phyloP scores from a whole-genome alignment of 2,797 vertebrate genomes.

The Enteromius anoplus region DNA sequence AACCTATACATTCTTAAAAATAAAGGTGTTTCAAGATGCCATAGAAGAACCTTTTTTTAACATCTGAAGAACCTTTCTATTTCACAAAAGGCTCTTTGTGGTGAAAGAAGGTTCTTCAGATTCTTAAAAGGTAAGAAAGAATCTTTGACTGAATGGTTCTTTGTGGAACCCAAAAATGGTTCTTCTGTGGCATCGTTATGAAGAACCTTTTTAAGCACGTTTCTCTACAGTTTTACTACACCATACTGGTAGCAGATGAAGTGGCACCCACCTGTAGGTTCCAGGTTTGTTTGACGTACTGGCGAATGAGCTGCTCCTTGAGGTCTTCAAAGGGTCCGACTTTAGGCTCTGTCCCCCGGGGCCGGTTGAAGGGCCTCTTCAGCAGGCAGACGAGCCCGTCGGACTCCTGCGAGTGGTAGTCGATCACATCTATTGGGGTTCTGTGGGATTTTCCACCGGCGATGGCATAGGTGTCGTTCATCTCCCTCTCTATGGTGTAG shows the following conservation, averaged over 20 bases:
- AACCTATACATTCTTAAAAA: not conserved
- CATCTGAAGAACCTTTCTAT: no score
- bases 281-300: conserved; percentile 94
- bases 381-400: conserved; percentile 92
- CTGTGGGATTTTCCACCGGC: conserved; percentile 87
- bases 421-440: conserved; percentile 85
- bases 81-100: no score
- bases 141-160: no score
- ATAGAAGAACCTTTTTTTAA: no score
- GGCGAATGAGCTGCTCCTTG: conserved; percentile 92
- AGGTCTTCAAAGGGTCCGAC: conserved; percentile 93
- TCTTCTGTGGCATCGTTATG: no score
- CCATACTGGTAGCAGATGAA: not conserved
- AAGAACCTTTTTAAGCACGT: no score
- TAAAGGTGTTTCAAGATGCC: no score
- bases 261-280: conserved; percentile 84
- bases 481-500: conserved; percentile 92
- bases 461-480: conserved; percentile 88
- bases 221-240: not conserved
- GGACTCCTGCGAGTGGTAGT: conserved; percentile 86
- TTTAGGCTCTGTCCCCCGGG: conserved; percentile 88
- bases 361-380: conserved; percentile 86
- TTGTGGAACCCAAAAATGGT: no score
- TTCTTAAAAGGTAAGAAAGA: no score
- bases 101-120: no score